These are phyloP conservation scores for Sus cebifrons DNA, from an alignment of 2,797 vertebrate species.

Conservation along the genomic window DNA sequence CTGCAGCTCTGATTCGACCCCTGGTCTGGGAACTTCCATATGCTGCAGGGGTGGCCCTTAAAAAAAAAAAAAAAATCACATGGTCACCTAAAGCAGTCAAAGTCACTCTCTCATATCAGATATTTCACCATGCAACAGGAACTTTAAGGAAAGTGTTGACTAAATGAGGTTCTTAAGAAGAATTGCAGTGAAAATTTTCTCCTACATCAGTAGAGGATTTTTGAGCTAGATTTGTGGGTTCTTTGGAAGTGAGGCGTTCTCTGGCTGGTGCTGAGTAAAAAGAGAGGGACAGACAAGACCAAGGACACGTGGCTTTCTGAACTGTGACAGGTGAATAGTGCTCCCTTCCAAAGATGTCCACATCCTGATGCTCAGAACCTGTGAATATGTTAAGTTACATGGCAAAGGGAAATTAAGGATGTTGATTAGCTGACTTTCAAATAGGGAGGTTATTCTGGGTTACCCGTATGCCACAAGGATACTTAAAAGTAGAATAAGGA, in stretches of 20 bases:
- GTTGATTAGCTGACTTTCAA: neutral
- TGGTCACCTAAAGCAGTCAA: neutral
- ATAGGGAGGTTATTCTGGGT: neutral
- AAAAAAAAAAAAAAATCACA: no score
- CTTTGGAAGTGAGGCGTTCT: neutral
- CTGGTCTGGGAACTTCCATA: no score
- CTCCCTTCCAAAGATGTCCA: fast-evolving
- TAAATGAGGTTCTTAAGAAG: neutral
- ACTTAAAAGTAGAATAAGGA: neutral
- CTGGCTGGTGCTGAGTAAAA: neutral
- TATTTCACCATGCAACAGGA: neutral
- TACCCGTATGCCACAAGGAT: no score
- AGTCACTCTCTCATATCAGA: neutral
- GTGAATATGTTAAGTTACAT: neutral
- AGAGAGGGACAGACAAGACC: neutral
- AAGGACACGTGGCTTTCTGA: fast-evolving
- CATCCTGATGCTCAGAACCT: fast-evolving
- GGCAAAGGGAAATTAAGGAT: neutral
- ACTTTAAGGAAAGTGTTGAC: neutral
- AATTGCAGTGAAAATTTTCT: no score
- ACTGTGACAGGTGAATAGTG: fast-evolving
- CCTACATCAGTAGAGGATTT: neutral
- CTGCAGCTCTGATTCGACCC: no score
- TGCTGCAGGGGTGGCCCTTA: no score
- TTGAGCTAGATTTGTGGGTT: fast-evolving